Evolutionary conservation across 2,113 vertebrate genomes (phyloP), one percentile per base, ranked within the genome.

Genomic region (Neomonachus schauinslandi): DNA sequence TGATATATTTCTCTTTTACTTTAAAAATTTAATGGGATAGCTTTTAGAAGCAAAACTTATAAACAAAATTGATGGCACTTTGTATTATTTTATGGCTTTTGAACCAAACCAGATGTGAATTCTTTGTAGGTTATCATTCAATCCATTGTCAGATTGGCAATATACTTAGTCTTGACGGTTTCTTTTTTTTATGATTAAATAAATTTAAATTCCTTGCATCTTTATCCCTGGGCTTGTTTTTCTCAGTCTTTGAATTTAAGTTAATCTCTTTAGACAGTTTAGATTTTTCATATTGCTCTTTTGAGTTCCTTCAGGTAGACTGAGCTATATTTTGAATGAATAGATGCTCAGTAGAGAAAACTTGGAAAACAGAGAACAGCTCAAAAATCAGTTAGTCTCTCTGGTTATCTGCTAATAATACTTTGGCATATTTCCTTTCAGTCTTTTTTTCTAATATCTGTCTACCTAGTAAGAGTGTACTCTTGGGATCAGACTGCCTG

Each of bases 171-270:
- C 76, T 94, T 87, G 74, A 93, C 2, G 10, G 4, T 63, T 94
- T 91, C 14, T 42, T 94, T 95, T 42, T 83, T 72, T 77, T 72
- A 51, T 93, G 26, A 31, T 95, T 91, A 90, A 76, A 85, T 87
- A 65, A 67, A 69, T 83, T 83, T 51, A 83, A 84, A 94, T 90
- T 94, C 33, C 18, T 95, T 92, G 8, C 2, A 61, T 92, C 51
- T 76, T 97, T 96, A 36, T 59, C 59, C 19, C 26, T 94, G 16
- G 31, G 31, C 86, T 11, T 90, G 0, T 90, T 96, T 96, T 92
- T 92, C 65, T 82, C 28, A 86, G 74, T 72, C 31, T 89, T 95
- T 98, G 33, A 89, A 79, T 97, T 74, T 97, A 89, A 97, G 39
- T 77, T 87, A 89, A 77, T 92, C 63, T 97, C 39, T 96, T 59